These are phyloP conservation scores for Ictalurus punctatus DNA, from an alignment of 2,113 vertebrate species.

Conservation along the genomic window DNA sequence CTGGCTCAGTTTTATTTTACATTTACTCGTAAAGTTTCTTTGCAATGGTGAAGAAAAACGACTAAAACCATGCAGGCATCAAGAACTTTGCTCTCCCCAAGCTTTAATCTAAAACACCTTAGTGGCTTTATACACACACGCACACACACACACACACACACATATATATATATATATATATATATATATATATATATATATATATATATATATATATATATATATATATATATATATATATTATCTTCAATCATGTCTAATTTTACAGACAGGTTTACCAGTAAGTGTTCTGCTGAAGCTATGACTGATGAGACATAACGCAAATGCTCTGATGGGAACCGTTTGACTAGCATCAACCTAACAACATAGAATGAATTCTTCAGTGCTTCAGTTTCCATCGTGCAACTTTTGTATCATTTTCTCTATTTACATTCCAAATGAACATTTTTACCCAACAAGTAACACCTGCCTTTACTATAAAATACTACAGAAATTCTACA, in stretches of 20 bases:
- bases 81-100: neutral
- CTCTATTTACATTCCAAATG: neutral
- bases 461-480: neutral
- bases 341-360: neutral
- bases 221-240: too few species aligned
- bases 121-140: neutral
- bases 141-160: too few species aligned
- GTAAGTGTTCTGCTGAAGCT: neutral
- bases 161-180: too few species aligned
- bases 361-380: neutral
- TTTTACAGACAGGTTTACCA: slow-evolving; percentile 21
- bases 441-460: neutral
- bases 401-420: neutral
- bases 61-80: neutral
- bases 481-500: too few species aligned
- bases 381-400: neutral
- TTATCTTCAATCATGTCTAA: neutral
- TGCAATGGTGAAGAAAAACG: neutral
- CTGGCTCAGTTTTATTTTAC: neutral
- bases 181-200: too few species aligned
- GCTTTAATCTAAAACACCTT: slow-evolving; percentile 17
- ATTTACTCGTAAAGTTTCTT: neutral
- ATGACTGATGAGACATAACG: slow-evolving; percentile 24
- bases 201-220: too few species aligned
- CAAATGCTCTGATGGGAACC: neutral